phyloP scores from a whole-genome alignment of 2,113 vertebrate species.

The Xenopus tropicalis region UCB_Xtro_10.0 CM004450.2:85482501-85483000 shows the following conservation, averaged over 20 bases:
- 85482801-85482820: conserved; percentile 43
- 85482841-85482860: conserved; percentile 48
- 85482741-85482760: conserved; percentile 55
- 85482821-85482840: conserved; percentile 49
- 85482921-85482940: conserved; percentile 25
- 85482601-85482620: conserved; percentile 55
- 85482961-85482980: conserved; percentile 19
- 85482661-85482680: conserved; percentile 49
- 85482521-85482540: not conserved
- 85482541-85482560: conserved; percentile 47
- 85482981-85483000: not conserved
- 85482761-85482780: conserved; percentile 51
- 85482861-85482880: conserved; percentile 27
- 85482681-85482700: conserved; percentile 48
- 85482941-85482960: conserved; percentile 18
- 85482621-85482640: conserved; percentile 61
- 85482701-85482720: conserved; percentile 57
- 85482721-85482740: conserved; percentile 67
- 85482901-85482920: conserved; percentile 31
- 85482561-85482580: conserved; percentile 61
- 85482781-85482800: conserved; percentile 50
- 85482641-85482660: conserved; percentile 57
- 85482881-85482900: conserved; percentile 23
- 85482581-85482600: conserved; percentile 55
- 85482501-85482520: not conserved